phyloP scores from a whole-genome alignment of 2,888 invertebrate genomes.

The Mellilla xanthometata region DNA sequence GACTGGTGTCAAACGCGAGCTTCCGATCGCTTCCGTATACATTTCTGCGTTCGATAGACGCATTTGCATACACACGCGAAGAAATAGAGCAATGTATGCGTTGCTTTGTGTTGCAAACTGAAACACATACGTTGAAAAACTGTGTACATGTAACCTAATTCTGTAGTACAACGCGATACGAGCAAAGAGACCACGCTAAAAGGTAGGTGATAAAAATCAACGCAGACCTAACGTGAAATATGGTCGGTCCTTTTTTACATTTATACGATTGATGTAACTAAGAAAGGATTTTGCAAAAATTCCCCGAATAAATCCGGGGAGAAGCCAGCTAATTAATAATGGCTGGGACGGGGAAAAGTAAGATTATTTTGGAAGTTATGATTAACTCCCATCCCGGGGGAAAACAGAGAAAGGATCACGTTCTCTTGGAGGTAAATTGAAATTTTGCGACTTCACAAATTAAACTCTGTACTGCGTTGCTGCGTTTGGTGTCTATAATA shows the following conservation, averaged over 20 bases:
- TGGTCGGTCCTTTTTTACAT: too few species aligned
- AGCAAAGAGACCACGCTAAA: too few species aligned
- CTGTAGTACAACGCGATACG: neutral
- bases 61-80: slow-evolving; percentile 14
- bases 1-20: slow-evolving; percentile 42
- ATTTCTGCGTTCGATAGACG: slow-evolving; percentile 34
- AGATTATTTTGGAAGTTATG: slow-evolving; percentile 5
- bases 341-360: neutral
- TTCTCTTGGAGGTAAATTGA: neutral
- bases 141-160: neutral
- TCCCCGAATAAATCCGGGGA: too few species aligned
- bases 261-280: too few species aligned
- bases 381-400: neutral
- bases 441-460: slow-evolving; percentile 17
- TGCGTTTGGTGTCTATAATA: too few species aligned
- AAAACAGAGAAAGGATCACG: slow-evolving; percentile 1
- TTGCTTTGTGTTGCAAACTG: neutral
- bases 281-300: too few species aligned
- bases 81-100: slow-evolving; percentile 10
- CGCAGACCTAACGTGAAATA: neutral
- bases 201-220: neutral
- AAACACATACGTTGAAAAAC: neutral
- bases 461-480: neutral
- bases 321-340: neutral
- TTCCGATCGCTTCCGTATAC: slow-evolving; percentile 40